Evolutionary conservation across 2,113 vertebrate genomes (phyloP).

Genomic region (Triplophysa siluroides): DNA sequence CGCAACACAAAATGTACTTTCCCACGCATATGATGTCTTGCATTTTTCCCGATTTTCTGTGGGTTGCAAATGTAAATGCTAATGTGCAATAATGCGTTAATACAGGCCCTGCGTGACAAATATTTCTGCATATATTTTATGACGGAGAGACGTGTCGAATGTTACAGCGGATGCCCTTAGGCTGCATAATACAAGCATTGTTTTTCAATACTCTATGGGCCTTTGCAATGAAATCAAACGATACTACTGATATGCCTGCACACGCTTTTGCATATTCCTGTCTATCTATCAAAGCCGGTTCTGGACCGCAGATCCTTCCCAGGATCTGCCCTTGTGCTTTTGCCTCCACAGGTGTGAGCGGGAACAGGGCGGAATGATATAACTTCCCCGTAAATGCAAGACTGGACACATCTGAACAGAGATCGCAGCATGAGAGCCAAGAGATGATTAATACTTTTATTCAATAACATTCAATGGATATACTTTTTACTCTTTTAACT

Average conservation of each 20-base stretch:
- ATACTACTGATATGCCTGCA: conserved; percentile 46
- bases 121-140: conserved; percentile 42
- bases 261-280: conserved; percentile 48
- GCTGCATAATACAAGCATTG: conserved; percentile 50
- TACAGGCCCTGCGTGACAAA: neutral
- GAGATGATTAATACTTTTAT: too few species aligned
- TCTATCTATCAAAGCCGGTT: neutral
- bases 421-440: neutral
- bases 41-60: neutral
- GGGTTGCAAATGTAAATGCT: conserved; percentile 15
- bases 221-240: conserved; percentile 51
- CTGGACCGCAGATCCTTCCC: neutral
- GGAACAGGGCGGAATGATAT: neutral
- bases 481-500: too few species aligned
- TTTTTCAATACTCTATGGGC: conserved; percentile 25
- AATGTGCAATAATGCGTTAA: conserved; percentile 9
- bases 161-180: neutral
- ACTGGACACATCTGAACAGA: neutral
- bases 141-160: neutral
- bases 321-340: neutral
- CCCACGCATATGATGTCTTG: neutral
- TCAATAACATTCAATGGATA: too few species aligned
- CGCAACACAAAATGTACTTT: neutral
- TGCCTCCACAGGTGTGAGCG: neutral
- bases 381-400: neutral